Percentiles rank a stretch among this genome's conserved stretches.
phyloP scores from a whole-genome alignment of 2,888 invertebrate species.

The Cantharis rufa region DNA sequence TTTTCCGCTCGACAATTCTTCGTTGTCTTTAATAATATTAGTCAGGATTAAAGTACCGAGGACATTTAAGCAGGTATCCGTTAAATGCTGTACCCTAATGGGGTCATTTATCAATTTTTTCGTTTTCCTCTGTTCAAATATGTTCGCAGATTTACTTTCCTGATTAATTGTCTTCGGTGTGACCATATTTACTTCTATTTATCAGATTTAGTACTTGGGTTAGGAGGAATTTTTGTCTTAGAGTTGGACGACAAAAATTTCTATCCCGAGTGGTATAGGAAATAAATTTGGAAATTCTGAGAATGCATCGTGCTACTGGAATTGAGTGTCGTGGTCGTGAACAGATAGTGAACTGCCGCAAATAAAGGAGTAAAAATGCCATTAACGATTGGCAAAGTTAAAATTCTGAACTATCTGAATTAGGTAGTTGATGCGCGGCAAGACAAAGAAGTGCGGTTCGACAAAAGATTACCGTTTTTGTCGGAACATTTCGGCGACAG shows the following conservation, averaged over 20 bases:
- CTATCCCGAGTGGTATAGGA: not conserved
- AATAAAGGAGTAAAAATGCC: slow-evolving; percentile 35
- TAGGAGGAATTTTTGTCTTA: slow-evolving; percentile 1
- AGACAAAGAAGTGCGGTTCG: slow-evolving; percentile 49
- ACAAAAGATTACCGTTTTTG: slow-evolving; percentile 50
- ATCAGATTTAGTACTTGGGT: slow-evolving; percentile 10
- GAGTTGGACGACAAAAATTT: not conserved
- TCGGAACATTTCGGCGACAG: slow-evolving; percentile 46
- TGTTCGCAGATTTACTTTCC: slow-evolving; percentile 38
- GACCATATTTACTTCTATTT: slow-evolving; percentile 30
- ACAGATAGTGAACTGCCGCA: slow-evolving; percentile 23
- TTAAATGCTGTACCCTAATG: slow-evolving; percentile 49
- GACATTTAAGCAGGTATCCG: slow-evolving; percentile 44
- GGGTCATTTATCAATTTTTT: slow-evolving; percentile 50
- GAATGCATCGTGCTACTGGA: not conserved
- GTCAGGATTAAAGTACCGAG: slow-evolving; percentile 44
- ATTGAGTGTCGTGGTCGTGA: slow-evolving; percentile 13
- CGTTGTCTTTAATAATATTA: slow-evolving; percentile 36
- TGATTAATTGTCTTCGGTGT: slow-evolving; percentile 31
- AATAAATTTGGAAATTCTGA: not conserved
- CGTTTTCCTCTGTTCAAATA: slow-evolving; percentile 43
- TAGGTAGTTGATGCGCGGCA: slow-evolving; percentile 49
- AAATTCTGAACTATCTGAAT: slow-evolving; percentile 50
- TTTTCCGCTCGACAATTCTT: not conserved
- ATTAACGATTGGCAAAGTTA: slow-evolving; percentile 47